Conservation (phyloP, 2,113 vertebrate species). For the Erythrocercus mccallii region DNA sequence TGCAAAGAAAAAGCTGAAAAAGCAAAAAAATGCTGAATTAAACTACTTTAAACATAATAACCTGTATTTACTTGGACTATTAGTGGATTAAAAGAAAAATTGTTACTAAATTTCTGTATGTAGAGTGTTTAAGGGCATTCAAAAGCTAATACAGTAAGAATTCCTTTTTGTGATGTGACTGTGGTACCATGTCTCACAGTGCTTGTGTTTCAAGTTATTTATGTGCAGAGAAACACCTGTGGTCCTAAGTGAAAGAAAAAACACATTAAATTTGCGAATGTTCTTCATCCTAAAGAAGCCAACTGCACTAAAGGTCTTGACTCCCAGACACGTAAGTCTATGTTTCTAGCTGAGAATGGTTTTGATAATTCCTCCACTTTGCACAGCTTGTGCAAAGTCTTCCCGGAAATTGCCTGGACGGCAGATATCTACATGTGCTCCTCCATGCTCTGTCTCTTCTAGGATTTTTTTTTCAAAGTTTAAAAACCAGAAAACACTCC, state of each 20-base stretch:
- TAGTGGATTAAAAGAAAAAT: not conserved
- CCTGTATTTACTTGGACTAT: not conserved
- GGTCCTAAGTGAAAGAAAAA: not conserved
- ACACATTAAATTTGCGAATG: fast-evolving
- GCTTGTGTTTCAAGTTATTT: not conserved
- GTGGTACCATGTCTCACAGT: not conserved
- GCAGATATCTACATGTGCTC: not conserved
- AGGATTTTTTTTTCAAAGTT: not conserved
- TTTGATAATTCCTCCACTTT: not conserved
- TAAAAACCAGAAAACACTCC: not conserved
- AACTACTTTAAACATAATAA: not conserved
- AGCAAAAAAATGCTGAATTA: not conserved
- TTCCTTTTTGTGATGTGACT: not conserved
- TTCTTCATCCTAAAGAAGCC: not conserved
- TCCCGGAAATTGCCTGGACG: not conserved
- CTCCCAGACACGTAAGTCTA: not conserved
- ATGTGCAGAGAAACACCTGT: not conserved
- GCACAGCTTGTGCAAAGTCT: not conserved
- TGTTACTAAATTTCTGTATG: not conserved
- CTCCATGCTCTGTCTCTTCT: not conserved
- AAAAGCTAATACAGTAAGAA: not conserved
- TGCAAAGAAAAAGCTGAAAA: not conserved
- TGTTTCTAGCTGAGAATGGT: fast-evolving
- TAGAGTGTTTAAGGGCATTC: not conserved
- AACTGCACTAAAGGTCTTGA: not conserved